A percentile compares a stretch with the other conserved stretches of the same genome.
Conservation (phyloP, 2,888 invertebrate species). For the Dasypogon diadema region DNA sequence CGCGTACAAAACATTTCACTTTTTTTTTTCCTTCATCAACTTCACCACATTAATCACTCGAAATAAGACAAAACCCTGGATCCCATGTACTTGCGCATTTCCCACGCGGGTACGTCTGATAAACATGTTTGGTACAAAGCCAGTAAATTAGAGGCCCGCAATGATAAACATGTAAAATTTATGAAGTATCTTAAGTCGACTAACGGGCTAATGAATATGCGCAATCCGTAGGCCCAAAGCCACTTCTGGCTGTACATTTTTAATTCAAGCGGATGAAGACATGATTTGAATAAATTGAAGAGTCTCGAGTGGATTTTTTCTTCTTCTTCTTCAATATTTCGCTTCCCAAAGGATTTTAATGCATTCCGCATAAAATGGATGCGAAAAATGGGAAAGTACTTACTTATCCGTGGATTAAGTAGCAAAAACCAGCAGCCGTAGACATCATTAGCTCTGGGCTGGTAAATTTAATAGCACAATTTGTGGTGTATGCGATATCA, state of each 20-base stretch:
- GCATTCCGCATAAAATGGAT: background rate
- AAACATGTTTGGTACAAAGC: slow-evolving; percentile 43
- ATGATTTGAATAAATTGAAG: slow-evolving; percentile 43
- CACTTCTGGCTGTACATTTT: slow-evolving; percentile 9
- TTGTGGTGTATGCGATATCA: slow-evolving; percentile 27
- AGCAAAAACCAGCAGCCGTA: slow-evolving; percentile 29
- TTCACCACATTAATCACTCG: slow-evolving; percentile 26
- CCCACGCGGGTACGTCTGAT: slow-evolving; percentile 37
- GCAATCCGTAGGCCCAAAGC: background rate
- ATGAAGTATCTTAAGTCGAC: slow-evolving; percentile 45
- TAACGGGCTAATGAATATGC: slow-evolving; percentile 41
- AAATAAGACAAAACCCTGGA: slow-evolving; percentile 16
- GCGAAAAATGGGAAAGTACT: slow-evolving; percentile 20
- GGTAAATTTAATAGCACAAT: slow-evolving; percentile 33
- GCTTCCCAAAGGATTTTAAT: slow-evolving; percentile 17
- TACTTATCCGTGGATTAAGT: slow-evolving; percentile 38
- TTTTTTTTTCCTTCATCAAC: background rate
- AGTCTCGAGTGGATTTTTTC: background rate
- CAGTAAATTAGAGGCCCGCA: slow-evolving; percentile 41
- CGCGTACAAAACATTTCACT: background rate
- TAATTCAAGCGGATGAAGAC: slow-evolving; percentile 6
- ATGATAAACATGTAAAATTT: slow-evolving; percentile 50
- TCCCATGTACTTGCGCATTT: slow-evolving; percentile 1
- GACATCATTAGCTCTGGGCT: slow-evolving; percentile 6
- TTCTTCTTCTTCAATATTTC: background rate